Conservation (phyloP, 1,140 invertebrate genomes). For the Lepidostoma basale region DNA sequence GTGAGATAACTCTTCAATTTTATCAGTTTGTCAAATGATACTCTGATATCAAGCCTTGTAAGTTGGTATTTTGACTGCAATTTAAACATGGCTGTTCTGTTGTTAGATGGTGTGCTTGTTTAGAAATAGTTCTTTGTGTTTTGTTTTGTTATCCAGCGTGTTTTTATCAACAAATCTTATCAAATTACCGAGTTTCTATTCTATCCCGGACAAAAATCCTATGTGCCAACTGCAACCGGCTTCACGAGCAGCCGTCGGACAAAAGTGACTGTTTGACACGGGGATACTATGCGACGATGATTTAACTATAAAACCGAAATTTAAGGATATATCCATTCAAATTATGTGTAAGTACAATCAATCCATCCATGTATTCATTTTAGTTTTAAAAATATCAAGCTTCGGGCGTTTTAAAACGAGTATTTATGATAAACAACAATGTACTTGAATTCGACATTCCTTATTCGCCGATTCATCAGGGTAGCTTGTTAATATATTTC, state of each 20-base stretch:
- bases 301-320: slow-evolving; percentile 14
- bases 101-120: slow-evolving; percentile 33
- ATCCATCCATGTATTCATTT: not conserved
- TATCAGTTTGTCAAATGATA: not conserved
- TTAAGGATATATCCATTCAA: not conserved
- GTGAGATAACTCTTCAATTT: not conserved
- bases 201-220: not conserved
- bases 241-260: not conserved
- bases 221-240: not conserved
- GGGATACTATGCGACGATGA: slow-evolving; percentile 10
- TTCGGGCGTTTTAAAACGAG: too few relatives aligned
- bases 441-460: not conserved
- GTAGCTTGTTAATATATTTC: not conserved
- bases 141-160: slow-evolving; percentile 28
- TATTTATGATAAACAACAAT: not conserved
- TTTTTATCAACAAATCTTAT: not conserved
- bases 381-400: not conserved
- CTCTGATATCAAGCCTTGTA: not conserved
- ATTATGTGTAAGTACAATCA: slow-evolving; percentile 32
- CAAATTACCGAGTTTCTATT: not conserved
- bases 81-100: slow-evolving; percentile 29
- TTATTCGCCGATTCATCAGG: slow-evolving; percentile 9
- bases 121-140: slow-evolving; percentile 37
- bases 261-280: slow-evolving; percentile 23
- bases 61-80: not conserved